Percentiles rank a stretch among this genome's conserved stretches.
Evolutionary conservation across 1,140 invertebrate genomes (phyloP).

Genomic region (Rhynchophorus ferrugineus): DNA sequence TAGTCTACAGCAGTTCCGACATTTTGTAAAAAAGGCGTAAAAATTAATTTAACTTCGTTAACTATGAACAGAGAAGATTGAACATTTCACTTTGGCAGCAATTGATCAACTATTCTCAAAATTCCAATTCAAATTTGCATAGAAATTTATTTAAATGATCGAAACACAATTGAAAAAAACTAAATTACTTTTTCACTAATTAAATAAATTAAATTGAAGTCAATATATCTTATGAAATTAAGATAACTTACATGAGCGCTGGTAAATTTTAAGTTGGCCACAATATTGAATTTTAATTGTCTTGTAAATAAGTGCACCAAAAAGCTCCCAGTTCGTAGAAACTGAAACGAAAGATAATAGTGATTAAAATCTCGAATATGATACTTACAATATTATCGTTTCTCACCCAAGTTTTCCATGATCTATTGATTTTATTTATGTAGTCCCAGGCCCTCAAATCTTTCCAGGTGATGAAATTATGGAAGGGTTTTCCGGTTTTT

Average conservation of each 20-base stretch:
- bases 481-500: constrained; percentile 71
- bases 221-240: too few species aligned
- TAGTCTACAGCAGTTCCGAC: too few species aligned
- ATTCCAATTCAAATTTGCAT: too few species aligned
- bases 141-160: too few species aligned
- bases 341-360: constrained; percentile 19
- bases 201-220: neutral
- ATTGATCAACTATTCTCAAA: too few species aligned
- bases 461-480: constrained; percentile 96
- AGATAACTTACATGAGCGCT: constrained; percentile 33
- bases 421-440: constrained; percentile 81
- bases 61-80: too few species aligned
- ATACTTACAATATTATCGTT: neutral
- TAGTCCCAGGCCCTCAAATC: constrained; percentile 74
- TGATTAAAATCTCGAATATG: constrained; percentile 8
- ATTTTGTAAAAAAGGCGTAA: too few species aligned
- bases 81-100: too few species aligned
- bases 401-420: constrained; percentile 62
- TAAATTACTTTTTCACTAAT: neutral
- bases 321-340: constrained; percentile 49
- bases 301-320: constrained; percentile 68
- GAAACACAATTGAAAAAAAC: neutral
- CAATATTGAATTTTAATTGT: constrained; percentile 57
- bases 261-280: constrained; percentile 52
- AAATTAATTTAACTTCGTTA: too few species aligned